Base-by-base conservation (phyloP, 92 coral and sea anemone species). In the Siderastrea radians region DNA sequence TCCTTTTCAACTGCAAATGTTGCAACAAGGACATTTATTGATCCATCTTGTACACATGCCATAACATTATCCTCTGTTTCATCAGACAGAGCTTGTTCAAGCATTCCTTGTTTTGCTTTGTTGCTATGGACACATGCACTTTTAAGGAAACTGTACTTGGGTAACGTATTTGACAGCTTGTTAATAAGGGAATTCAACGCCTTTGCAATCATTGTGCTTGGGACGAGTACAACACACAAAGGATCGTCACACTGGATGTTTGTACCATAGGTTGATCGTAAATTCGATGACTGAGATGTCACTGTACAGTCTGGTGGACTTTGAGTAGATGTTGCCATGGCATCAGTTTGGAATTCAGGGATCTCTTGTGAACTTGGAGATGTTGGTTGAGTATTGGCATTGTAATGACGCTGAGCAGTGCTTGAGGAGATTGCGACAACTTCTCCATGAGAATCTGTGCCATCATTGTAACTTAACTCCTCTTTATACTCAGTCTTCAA, bases 11-110 rank as follows among this genome's bases (percentile, higher is more conserved):
- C 78, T 5, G 91, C 96, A 74, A 67, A 72, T 49, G 98, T 90
- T 14, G 93, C 86, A 3, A 96, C 86, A 55, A 98, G 84, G 11
- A 98, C 92, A 77, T 98, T 98, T 3, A 93, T 82, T 6, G 81
- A 80, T 10, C 95, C 96, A 49, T 96, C 93, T 46, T 60, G 83
- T 10, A 98, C 79, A 26, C 82, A 89, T 48, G 87, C 84, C 87
- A 93, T 78, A 19, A 93, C 78, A 58, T 85, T 86, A 10, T 72
- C 84, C 14, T 72, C 87, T 43, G 57, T 26, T 12, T 83, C 87
- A 68, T 76, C 69, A 26, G 66, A 62, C 8, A 49, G 44, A 13
- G 45, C 26, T 38, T 60, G 72, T 52, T 75, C 68, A 13, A 4
- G 5, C 26, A 48, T 52, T 57, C 58, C 60, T 69, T 85, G 76